Base-by-base conservation (phyloP, 2,888 invertebrate genomes). In the Falcaria lacertinaria region DNA sequence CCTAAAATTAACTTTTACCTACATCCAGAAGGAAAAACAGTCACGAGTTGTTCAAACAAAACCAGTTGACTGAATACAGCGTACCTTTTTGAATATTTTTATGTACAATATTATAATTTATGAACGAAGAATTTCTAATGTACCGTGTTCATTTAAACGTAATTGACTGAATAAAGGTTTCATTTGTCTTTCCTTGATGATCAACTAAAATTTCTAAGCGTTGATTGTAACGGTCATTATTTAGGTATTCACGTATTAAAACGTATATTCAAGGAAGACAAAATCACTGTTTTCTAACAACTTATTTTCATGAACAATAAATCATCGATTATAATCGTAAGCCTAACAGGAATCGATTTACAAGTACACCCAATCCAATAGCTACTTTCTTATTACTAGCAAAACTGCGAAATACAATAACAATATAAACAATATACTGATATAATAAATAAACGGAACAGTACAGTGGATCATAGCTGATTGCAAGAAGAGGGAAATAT, bases 401-500 rank as follows among this genome's bases (percentile, higher is more conserved):
- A 11, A 28, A 11, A 28, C 22, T 2, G 22, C 22, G 22, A 28
- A 11, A 2, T 11, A 11, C 28, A 11, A 28, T 28, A 28, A 11
- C 28, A 28, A 28, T 11, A 28, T 11, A 11, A 37, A 15, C 22
- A 11, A 6, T 14, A 22, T 37, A 22, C 22, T 25, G 15, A 22
- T 7, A 22, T 37, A 37, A 37, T 37, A 37, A 37, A 37, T 37
- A 37, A 28, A 19, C 22, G 22, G 15, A 22, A 37, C 37, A 37
- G 14, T 37, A 37, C n/a, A n/a, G n/a, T n/a, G 37, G 15, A 37
- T 22, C 37, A 25, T 22, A 37, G 22, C 15, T 37, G 37, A 37
- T 37, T 37, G 22, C 22, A 22, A 14, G 25, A 5, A 4, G 22
- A 22, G 16, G 37, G 37, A 22, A 37, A 37, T 22, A 22, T 22